These are phyloP conservation scores for Ranitomeya imitator DNA, from an alignment of 2,113 vertebrate genomes.

Conservation along the genomic window DNA sequence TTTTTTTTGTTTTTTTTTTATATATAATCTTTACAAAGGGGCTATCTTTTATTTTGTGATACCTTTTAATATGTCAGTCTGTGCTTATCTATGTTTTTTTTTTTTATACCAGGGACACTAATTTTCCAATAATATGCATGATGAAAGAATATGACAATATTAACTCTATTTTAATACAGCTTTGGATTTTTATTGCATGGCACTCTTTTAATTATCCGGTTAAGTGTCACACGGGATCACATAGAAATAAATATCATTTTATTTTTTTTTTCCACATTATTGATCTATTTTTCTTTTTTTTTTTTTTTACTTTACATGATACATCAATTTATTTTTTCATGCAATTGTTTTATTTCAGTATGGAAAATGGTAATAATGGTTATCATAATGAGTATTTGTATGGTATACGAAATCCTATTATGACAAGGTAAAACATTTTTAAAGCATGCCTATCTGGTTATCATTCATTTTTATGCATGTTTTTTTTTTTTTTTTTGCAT, in stretches of 20 bases:
- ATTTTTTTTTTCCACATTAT: constrained; percentile 62
- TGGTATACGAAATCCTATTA: constrained; percentile 87
- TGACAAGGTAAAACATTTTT: constrained; percentile 82
- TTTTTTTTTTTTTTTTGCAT: not conserved
- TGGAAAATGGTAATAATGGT: constrained; percentile 95
- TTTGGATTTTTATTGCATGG: constrained; percentile 13
- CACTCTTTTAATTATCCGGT: constrained; percentile 5
- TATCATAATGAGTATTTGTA: constrained; percentile 91
- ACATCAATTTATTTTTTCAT: constrained; percentile 67
- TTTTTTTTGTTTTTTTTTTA: not conserved
- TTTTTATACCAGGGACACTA: not conserved
- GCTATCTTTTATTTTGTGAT: constrained; percentile 56
- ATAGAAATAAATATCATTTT: not conserved
- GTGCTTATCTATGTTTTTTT: constrained; percentile 28
- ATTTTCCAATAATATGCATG: constrained; percentile 7
- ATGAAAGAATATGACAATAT: not conserved
- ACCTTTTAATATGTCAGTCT: constrained; percentile 59
- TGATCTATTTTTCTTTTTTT: constrained; percentile 58
- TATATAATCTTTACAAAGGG: constrained; percentile 20
- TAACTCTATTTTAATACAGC: constrained; percentile 18
- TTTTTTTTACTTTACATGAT: constrained; percentile 65
- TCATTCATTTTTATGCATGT: not conserved
- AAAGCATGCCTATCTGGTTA: constrained; percentile 52
- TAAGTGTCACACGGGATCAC: not conserved
- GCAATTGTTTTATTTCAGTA: constrained; percentile 89